Conservation (phyloP, 1,140 invertebrate genomes). For the Ericerus pela region DNA sequence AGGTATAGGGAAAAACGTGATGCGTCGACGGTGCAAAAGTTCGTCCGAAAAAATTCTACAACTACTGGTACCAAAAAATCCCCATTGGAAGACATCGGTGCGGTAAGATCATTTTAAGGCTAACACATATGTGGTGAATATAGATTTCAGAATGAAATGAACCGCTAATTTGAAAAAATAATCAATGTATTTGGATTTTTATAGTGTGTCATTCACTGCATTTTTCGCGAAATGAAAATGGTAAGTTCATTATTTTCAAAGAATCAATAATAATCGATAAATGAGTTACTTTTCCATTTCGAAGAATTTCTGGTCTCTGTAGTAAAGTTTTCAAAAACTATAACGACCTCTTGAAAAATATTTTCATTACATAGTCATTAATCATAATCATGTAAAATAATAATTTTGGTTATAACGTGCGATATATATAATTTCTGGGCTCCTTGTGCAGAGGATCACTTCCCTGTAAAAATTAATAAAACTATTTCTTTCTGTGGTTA, state of each 20-base stretch:
- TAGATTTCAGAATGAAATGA: too few species aligned
- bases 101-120: too few species aligned
- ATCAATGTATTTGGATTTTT: too few species aligned
- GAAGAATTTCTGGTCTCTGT: neutral
- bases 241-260: slow-evolving; percentile 14
- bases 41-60: neutral
- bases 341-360: neutral
- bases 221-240: slow-evolving; percentile 23
- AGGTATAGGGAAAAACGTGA: neutral
- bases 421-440: too few species aligned
- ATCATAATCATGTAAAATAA: too few species aligned
- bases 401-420: too few species aligned
- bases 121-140: too few species aligned
- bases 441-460: too few species aligned
- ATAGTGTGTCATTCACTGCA: slow-evolving; percentile 24
- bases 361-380: neutral
- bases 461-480: too few species aligned
- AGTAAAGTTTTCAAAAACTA: neutral
- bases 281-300: neutral
- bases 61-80: neutral
- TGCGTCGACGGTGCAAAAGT: neutral
- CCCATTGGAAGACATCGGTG: neutral
- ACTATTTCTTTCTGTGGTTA: too few species aligned
- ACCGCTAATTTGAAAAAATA: too few species aligned
- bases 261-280: neutral